A percentile compares a stretch with the other conserved stretches of the same genome.
Conservation (phyloP, 2,113 vertebrate species). For the Catharus minimus region DNA sequence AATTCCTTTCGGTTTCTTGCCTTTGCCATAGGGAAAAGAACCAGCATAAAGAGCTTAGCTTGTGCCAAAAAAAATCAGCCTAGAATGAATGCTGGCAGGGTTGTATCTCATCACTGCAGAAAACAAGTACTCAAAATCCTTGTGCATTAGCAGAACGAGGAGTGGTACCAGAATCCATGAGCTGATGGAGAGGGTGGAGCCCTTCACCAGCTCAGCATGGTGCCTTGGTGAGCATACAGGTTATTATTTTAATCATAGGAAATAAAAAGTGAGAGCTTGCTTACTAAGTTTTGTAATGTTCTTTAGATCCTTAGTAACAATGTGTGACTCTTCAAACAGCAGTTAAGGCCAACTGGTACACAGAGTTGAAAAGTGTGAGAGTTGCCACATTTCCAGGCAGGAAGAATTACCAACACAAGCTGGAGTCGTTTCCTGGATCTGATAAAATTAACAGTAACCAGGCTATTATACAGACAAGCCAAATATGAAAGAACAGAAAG, state of each 20-base stretch:
- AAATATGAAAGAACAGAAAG: slow-evolving; percentile 26
- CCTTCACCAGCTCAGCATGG: background rate
- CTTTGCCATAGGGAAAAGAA: slow-evolving; percentile 54
- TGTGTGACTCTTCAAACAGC: slow-evolving; percentile 1
- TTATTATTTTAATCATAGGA: slow-evolving; percentile 32
- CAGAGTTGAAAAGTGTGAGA: slow-evolving; percentile 44
- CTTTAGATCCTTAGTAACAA: slow-evolving; percentile 20
- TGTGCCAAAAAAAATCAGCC: slow-evolving; percentile 40
- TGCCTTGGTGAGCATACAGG: background rate
- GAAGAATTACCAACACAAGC: slow-evolving; percentile 16
- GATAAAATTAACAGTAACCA: slow-evolving; percentile 56
- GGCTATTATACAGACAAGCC: slow-evolving; percentile 38
- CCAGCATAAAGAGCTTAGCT: background rate
- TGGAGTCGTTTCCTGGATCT: slow-evolving; percentile 26
- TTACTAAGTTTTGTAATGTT: slow-evolving; percentile 25
- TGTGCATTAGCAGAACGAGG: background rate
- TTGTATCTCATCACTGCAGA: slow-evolving; percentile 36
- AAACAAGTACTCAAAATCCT: slow-evolving; percentile 24
- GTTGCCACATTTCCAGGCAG: slow-evolving; percentile 11
- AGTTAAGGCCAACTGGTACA: slow-evolving; percentile 19
- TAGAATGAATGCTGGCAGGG: slow-evolving; percentile 23
- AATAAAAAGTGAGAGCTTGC: slow-evolving; percentile 33
- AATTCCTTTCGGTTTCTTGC: slow-evolving; percentile 54
- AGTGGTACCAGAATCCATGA: background rate
- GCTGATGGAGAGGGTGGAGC: background rate